Conservation (phyloP, 2,888 invertebrate species). For the Ditula angustiorana region DNA sequence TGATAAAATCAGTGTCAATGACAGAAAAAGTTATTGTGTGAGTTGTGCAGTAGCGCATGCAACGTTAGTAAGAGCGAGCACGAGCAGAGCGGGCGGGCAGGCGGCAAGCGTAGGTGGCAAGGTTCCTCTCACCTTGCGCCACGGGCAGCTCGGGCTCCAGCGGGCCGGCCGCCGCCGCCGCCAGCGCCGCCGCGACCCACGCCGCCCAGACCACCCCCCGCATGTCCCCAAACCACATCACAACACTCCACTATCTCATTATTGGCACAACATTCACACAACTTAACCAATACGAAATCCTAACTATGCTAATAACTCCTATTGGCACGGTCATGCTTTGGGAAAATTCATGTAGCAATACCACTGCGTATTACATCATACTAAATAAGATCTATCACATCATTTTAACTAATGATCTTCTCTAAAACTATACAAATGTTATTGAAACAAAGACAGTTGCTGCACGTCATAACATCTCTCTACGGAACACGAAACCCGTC, state of each 20-base stretch:
- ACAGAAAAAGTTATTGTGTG: slow-evolving; percentile 28
- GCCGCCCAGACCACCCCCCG: slow-evolving; percentile 80
- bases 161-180: slow-evolving; percentile 71
- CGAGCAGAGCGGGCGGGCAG: slow-evolving; percentile 44
- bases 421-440: slow-evolving; percentile 67
- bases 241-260: slow-evolving; percentile 85
- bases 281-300: slow-evolving; percentile 81
- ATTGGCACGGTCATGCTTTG: slow-evolving; percentile 84
- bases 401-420: slow-evolving; percentile 60
- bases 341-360: slow-evolving; percentile 73
- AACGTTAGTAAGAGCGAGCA: slow-evolving; percentile 49
- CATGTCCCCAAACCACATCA: slow-evolving; percentile 85
- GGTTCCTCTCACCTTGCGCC: slow-evolving; percentile 79
- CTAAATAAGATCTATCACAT: slow-evolving; percentile 70
- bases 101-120: slow-evolving; percentile 66
- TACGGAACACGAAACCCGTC: slow-evolving; percentile 61
- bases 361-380: slow-evolving; percentile 56
- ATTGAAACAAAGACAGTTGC: slow-evolving; percentile 80
- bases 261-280: slow-evolving; percentile 84
- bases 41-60: slow-evolving; percentile 57
- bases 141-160: slow-evolving; percentile 72
- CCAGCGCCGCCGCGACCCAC: slow-evolving; percentile 72
- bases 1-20: slow-evolving; percentile 28
- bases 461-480: slow-evolving; percentile 85
- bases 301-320: slow-evolving; percentile 81